phyloP scores from a whole-genome alignment of 2,113 vertebrate species.

The Ictalurus punctatus region DNA sequence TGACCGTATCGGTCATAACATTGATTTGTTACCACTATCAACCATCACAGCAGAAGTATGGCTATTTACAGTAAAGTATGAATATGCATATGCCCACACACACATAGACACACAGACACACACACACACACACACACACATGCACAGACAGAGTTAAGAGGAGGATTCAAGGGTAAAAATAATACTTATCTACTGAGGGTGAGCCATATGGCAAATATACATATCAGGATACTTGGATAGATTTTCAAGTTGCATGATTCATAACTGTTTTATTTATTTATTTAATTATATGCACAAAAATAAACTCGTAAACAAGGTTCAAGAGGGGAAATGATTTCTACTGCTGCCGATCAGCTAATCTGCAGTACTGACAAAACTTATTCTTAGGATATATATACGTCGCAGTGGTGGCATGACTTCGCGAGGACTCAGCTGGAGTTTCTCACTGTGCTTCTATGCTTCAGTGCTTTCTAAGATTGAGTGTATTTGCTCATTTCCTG shows the following conservation, averaged over 20 bases:
- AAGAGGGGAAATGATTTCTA: neutral
- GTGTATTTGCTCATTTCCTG: neutral
- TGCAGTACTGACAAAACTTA: neutral
- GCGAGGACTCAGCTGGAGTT: neutral
- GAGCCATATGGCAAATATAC: conserved; percentile 27
- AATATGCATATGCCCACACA: neutral
- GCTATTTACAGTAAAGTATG: conserved; percentile 20
- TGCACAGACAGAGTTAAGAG: conserved; percentile 5
- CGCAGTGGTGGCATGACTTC: neutral
- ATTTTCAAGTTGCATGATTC: conserved; percentile 7
- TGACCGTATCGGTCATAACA: neutral
- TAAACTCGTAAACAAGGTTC: conserved; percentile 7
- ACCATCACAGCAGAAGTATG: neutral
- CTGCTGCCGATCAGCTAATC: neutral
- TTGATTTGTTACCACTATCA: conserved; percentile 22
- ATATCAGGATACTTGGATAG: conserved; percentile 1
- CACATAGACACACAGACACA: neutral
- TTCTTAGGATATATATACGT: neutral
- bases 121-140: neutral
- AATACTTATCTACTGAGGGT: neutral
- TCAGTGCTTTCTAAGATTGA: neutral
- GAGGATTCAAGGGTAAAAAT: conserved; percentile 13
- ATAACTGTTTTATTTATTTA: neutral
- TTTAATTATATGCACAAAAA: neutral
- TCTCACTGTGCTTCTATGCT: neutral